Evolutionary conservation across 2,888 invertebrate species (phyloP), one percentile per base, ranked within the genome.

Genomic region (Brenthis ino): DNA sequence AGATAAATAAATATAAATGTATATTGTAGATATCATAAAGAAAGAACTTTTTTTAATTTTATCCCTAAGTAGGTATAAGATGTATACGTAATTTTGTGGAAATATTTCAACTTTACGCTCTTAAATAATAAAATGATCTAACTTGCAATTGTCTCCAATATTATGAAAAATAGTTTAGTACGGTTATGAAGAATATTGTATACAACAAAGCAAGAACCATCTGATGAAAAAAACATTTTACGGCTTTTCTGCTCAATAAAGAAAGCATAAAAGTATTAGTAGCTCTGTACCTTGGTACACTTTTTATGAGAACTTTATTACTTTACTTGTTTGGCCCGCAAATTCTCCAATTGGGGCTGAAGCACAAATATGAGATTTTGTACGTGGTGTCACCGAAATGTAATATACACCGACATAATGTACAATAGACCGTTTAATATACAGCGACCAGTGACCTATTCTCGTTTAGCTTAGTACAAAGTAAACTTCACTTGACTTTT

Each of bases 181-280:
- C 20, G 11, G 37, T 43, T 43, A 37, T 33, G 28, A 43, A 43
- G 50, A 61, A 55, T 55, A 64, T 56, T 65, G 55, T 67, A 54
- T 55, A 51, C 64, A 63, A 66, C 69, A 64, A 74, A 73, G 72
- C 77, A 81, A 78, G 78, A 71, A 76, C 74, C 71, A 74, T 78
- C 77, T 85, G 84, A 85, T 83, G 85, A 87, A 82, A 82, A 60
- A 78, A 77, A 76, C 79, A 78, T 78, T 89, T 89, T 87, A 89
- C 79, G 80, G 76, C 81, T 76, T 76, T 78, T 79, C 80, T 82
- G 79, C 79, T 82, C 81, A 85, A 89, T 88, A 88, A 88, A 88
- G 82, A 74, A 77, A 79, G 77, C 81, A 83, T 88, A 87, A 87
- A 89, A 77, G 77, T 81, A 75, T 82, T 81, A 75, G 77, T 78